These are phyloP conservation scores for Odontothrips loti DNA, from an alignment of 2,888 invertebrate genomes.

Conservation along the genomic window DNA sequence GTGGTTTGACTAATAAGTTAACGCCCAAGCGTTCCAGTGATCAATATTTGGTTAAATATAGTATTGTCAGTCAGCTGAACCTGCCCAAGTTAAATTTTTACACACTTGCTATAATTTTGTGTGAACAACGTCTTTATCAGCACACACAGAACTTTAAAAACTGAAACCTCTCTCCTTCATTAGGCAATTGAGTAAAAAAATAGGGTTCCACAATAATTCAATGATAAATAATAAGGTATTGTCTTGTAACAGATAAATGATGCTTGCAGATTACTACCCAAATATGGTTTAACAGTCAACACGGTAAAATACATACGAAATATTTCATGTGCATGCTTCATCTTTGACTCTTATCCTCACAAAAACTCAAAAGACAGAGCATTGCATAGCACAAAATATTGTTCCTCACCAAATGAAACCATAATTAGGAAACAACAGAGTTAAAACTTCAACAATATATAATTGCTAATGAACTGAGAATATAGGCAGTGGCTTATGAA, in stretches of 20 bases:
- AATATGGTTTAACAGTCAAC: background rate
- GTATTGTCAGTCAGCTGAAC: background rate
- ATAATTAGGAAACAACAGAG: constrained; percentile 1
- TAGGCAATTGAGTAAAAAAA: background rate
- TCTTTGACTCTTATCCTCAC: background rate
- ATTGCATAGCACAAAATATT: background rate
- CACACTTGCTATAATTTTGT: background rate
- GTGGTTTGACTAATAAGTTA: background rate
- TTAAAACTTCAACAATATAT: constrained; percentile 18
- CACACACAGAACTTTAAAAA: background rate
- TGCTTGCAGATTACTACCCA: background rate
- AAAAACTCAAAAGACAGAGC: background rate
- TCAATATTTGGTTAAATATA: background rate
- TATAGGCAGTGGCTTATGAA: background rate
- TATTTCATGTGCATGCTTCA: background rate
- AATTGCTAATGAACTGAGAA: constrained; percentile 7
- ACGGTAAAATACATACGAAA: background rate
- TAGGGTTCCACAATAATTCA: background rate
- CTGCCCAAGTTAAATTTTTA: background rate
- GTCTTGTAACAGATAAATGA: constrained; percentile 5
- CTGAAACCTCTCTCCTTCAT: background rate
- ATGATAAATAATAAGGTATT: background rate
- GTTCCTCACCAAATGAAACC: background rate
- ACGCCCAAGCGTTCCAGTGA: background rate
- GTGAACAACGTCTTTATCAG: too few species aligned